Percentiles rank a stretch among this genome's conserved stretches.
phyloP scores from a whole-genome alignment of 2,797 vertebrate genomes.

The Chelon auratus region DNA sequence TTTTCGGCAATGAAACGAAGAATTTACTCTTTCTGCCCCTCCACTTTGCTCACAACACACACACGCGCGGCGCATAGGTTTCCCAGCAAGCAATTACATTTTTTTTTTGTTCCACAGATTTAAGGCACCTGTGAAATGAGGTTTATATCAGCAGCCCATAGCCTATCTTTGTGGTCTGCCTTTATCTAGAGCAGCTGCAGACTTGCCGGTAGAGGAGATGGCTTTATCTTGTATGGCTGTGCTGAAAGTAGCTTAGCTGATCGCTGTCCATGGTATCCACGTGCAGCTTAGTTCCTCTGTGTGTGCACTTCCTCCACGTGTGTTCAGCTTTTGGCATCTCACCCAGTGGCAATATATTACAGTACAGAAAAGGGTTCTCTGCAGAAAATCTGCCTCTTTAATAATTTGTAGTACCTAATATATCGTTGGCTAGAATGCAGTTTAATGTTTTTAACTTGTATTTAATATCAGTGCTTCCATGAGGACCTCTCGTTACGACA shows the following conservation, averaged over 20 bases:
- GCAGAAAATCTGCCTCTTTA: constrained; percentile 2
- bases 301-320: constrained; percentile 14
- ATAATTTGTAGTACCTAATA: neutral
- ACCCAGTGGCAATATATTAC: neutral
- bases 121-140: constrained; percentile 62
- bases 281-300: constrained; percentile 34
- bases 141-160: constrained; percentile 55
- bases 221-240: constrained; percentile 56
- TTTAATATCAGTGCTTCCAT: neutral
- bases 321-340: constrained; percentile 21
- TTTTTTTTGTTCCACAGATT: constrained; percentile 56
- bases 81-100: constrained; percentile 60
- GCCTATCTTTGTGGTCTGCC: constrained; percentile 45
- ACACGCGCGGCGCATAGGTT: constrained; percentile 4
- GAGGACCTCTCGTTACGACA: constrained; percentile 27
- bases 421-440: neutral
- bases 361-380: neutral
- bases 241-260: constrained; percentile 61
- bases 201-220: constrained; percentile 44
- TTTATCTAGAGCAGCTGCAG: constrained; percentile 56
- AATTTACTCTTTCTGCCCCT: constrained; percentile 60
- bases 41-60: constrained; percentile 21
- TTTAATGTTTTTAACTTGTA: constrained; percentile 10
- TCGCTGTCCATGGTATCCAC: constrained; percentile 50
- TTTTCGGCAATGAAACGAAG: constrained; percentile 50